Evolutionary conservation across 2,113 vertebrate genomes (phyloP), one percentile per base, ranked within the genome.

Genomic region (Semicossyphus pulcher): DNA sequence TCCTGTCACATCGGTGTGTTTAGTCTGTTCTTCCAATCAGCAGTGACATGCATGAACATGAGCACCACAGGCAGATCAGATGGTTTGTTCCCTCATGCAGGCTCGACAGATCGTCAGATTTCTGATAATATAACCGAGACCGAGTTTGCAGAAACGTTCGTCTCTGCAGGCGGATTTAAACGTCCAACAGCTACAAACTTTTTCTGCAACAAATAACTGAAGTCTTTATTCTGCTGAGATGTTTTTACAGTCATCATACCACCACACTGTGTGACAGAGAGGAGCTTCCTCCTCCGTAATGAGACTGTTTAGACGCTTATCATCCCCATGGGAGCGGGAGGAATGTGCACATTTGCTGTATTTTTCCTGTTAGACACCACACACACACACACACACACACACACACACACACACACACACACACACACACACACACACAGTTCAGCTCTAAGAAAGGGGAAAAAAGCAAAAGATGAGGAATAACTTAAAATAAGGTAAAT

Each of bases 291-390:
- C 18, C 69, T 61, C 61, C 63, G 83, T 86, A 89, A 90, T 86
- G 85, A 85, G 78, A 52, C 74, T 79, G 67, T 80, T 86, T 66
- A 70, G 83, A 67, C 16, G 3, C 34, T 67, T 63, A 51, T 75
- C 68, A 62, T 80, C 72, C 88, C 62, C 65, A 41, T 68, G 82
- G 88, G 88, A 89, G 60, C 36, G 15, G 53, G 61, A 76, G 78
- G 78, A 89, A 90, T 90, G 83, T 48, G 67, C 41, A 77, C 56
- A 70, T 59, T 65, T 39, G 8, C 65, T 74, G 63, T 53, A 16
- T 70, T 78, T 42, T 83, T 79, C 70, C 67, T 71, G 52, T 64
- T 21, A 54, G 56, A 70, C 26, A 49, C 26, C 51, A n/a, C 1
- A 42, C 54, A 56, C 31, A 29, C 7, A 21, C 5, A 36, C 2